These are phyloP conservation scores for Drosophila teissieri DNA, from an alignment of 1,140 invertebrate genomes.

Conservation along the genomic window DNA sequence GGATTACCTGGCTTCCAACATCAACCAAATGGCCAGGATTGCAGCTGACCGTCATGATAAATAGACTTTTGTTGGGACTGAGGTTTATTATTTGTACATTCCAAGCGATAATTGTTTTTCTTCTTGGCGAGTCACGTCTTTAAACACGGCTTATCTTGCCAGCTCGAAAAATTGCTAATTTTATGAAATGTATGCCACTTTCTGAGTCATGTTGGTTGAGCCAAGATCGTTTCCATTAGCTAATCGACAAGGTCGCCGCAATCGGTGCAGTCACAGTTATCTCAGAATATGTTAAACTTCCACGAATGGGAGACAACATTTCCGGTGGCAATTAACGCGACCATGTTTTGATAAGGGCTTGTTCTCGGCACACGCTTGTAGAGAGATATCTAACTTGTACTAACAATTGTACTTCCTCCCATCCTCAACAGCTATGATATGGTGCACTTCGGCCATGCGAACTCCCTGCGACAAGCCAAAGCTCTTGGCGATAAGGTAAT, in stretches of 20 bases:
- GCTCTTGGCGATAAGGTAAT: conserved; percentile 97
- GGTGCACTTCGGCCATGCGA: conserved; percentile 99
- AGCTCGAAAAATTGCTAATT: neutral
- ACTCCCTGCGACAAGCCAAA: conserved; percentile 98
- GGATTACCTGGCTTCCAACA: neutral
- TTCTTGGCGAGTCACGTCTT: neutral
- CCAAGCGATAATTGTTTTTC: neutral
- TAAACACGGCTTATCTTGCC: neutral
- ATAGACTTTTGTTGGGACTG: too few species aligned
- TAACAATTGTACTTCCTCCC: conserved; percentile 7
- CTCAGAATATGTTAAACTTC: neutral
- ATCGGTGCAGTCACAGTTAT: neutral
- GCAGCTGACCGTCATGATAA: neutral
- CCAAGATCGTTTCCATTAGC: neutral
- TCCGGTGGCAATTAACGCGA: conserved; percentile 9
- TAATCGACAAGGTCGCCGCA: neutral
- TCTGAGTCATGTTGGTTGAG: neutral
- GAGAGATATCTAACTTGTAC: too few species aligned
- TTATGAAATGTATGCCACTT: neutral
- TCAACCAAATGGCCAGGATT: neutral
- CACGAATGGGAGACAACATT: neutral
- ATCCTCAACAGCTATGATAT: conserved; percentile 93
- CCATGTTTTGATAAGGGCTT: conserved; percentile 12
- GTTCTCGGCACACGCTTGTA: conserved; percentile 9
- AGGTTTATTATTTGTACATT: neutral